phyloP scores from a whole-genome alignment of 2,113 vertebrate species.

The Oryzias melastigma region DNA sequence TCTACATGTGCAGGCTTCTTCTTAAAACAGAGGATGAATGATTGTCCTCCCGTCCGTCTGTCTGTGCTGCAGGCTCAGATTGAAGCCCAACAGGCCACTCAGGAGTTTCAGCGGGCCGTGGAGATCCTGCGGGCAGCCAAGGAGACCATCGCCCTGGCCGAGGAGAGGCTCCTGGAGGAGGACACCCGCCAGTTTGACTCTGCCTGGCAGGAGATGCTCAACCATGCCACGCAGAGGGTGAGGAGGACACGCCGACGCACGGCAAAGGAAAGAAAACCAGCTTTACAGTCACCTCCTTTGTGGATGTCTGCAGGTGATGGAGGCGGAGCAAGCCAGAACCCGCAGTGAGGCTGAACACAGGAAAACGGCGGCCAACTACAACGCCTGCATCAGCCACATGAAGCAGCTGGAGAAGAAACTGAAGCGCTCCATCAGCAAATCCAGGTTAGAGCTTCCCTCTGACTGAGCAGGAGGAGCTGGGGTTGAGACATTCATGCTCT shows the following conservation, averaged over 20 bases:
- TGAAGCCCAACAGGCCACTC: slow-evolving; percentile 91
- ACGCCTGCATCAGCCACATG: slow-evolving; percentile 89
- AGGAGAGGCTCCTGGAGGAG: slow-evolving; percentile 92
- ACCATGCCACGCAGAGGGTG: slow-evolving; percentile 95
- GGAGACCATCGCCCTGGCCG: slow-evolving; percentile 92
- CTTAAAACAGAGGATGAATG: too few relatives aligned
- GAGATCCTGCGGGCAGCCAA: slow-evolving; percentile 94
- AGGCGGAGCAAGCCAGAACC: slow-evolving; percentile 89
- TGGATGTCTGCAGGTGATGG: slow-evolving; percentile 85
- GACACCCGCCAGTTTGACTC: slow-evolving; percentile 96
- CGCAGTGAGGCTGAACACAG: slow-evolving; percentile 88
- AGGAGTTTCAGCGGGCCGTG: slow-evolving; percentile 94
- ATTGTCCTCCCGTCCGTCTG: background rate
- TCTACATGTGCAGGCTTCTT: too few relatives aligned
- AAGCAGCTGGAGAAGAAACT: slow-evolving; percentile 94
- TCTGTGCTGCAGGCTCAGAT: slow-evolving; percentile 83
- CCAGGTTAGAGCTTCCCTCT: slow-evolving; percentile 78
- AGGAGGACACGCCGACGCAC: background rate
- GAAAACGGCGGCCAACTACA: slow-evolving; percentile 90
- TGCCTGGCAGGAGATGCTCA: slow-evolving; percentile 99
- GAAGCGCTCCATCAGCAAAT: slow-evolving; percentile 94
- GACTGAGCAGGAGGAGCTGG: background rate
- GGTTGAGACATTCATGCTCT: slow-evolving; percentile 27
- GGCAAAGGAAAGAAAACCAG: background rate
- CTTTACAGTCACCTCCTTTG: background rate